phyloP scores from a whole-genome alignment of 1,140 invertebrate genomes.

The Metopolophium dirhodum region DNA sequence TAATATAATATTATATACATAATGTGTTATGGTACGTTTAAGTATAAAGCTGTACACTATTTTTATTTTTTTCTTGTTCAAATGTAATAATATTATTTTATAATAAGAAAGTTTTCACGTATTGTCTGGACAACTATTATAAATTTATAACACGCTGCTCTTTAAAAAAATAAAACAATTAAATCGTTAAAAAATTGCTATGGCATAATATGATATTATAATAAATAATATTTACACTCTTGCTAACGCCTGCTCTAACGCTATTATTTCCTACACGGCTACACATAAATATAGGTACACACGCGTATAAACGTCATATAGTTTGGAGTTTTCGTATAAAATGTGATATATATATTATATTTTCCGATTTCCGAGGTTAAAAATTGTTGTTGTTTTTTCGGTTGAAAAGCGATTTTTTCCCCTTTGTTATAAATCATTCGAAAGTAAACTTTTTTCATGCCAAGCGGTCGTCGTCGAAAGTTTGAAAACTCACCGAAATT shows the following conservation, averaged over 20 bases:
- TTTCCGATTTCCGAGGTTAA: background rate
- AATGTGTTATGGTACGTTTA: background rate
- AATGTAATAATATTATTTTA: background rate
- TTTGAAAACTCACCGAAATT: background rate
- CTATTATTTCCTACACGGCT: background rate
- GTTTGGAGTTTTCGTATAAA: background rate
- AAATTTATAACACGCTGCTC: too few species aligned
- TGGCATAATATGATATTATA: background rate
- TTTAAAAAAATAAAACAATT: background rate
- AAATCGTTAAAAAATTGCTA: background rate
- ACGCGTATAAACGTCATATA: background rate
- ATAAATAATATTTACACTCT: background rate
- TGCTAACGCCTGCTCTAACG: background rate
- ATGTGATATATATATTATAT: background rate
- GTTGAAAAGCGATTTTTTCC: background rate
- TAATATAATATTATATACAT: background rate
- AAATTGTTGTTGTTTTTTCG: background rate
- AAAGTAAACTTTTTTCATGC: background rate
- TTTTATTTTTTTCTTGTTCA: background rate
- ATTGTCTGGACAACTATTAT: background rate
- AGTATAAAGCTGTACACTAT: background rate
- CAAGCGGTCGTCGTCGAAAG: background rate
- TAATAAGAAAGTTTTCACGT: background rate
- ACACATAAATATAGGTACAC: background rate
- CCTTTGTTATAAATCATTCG: background rate